Evolutionary conservation across 1,140 invertebrate genomes (phyloP).

Genomic region (Vanessa tameamea): DNA sequence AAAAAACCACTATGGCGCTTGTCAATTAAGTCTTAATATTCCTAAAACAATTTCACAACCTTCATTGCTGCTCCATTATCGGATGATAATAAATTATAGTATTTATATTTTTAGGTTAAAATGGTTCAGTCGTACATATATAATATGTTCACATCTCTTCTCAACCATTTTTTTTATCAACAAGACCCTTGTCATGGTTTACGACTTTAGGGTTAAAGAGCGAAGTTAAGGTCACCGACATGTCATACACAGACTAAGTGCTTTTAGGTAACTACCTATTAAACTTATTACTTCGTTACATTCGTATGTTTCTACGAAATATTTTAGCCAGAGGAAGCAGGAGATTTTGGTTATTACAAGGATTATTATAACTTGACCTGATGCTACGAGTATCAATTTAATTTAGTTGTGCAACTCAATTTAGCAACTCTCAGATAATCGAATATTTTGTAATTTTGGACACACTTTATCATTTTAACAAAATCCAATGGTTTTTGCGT

Average conservation of each 20-base stretch:
- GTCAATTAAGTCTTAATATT: no score
- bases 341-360: no score
- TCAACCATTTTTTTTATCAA: neutral
- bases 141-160: neutral
- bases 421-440: no score
- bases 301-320: neutral
- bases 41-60: neutral
- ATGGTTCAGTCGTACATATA: neutral
- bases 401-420: no score
- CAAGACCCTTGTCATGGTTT: slow-evolving; percentile 1
- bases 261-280: neutral
- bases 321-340: no score
- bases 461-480: no score
- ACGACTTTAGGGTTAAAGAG: neutral
- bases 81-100: no score
- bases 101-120: neutral
- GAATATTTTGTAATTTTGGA: no score
- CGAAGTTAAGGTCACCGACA: neutral
- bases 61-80: neutral
- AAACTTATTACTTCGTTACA: neutral
- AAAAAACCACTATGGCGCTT: no score
- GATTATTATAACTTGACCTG: no score
- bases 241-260: neutral
- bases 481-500: no score
- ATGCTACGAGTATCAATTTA: no score